Evolutionary conservation across 2,797 vertebrate genomes (phyloP), one percentile per base, ranked within the genome.

Genomic region (Mastacembelus armatus): DNA sequence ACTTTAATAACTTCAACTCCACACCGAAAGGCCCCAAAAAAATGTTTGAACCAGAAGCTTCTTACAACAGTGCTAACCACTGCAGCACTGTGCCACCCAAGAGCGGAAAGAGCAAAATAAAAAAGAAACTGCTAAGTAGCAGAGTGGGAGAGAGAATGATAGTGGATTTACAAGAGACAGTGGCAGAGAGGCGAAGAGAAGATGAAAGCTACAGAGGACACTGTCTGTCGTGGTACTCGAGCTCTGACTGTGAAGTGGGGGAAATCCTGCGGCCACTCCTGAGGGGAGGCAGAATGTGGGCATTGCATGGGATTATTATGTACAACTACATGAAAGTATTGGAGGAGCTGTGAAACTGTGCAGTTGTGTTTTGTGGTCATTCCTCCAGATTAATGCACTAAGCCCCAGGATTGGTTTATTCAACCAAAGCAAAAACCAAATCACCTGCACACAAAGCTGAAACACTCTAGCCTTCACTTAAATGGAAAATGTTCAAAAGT

Each of bases 291-390:
- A 21, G 36, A 49, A 60, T 63, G 58, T 70, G 44, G 10, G 30
- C 16, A 44, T 18, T 43, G 27, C 24, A 18, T 12, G 35, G 39
- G 2, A 30, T 22, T 21, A 19, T 52, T 33, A 40, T 49, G 12
- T 52, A 51, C 22, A 51, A 51, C 10, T 50, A n/a, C 30, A 47
- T 42, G 22, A 2, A 27, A 21, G 3, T 65, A 47, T 27, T n/a
- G n/a, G 63, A 71, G 22, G 30, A 66, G 74, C 40, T 60, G 45
- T 33, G 12, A 76, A 50, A 50, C 65, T 57, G 70, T 38, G 1
- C 27, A 55, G n/a, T 24, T 70, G 47, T 52, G 67, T 75, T 77
- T 71, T 47, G 60, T 40, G 60, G 60, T 78, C 68, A 71, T 79
- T 50, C 76, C 38, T 61, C 56, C 26, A 79, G 62, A 74, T 80